Percentiles rank a stretch among this genome's conserved stretches.
phyloP scores from a whole-genome alignment of 53 echinoderm and acorn worm genomes.

The Hippasteria phrygiana region DNA sequence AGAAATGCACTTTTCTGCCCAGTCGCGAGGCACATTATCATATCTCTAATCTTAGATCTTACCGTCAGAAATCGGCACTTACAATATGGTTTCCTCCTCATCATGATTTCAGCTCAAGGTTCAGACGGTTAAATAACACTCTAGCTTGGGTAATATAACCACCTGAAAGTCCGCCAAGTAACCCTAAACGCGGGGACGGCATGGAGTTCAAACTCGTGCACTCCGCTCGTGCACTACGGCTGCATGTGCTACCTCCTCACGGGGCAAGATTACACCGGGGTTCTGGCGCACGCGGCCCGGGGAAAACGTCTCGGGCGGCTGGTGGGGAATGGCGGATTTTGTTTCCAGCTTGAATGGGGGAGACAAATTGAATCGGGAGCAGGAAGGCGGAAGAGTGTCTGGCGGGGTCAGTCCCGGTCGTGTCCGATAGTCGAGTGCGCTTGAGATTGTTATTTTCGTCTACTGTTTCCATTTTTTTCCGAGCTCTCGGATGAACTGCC shows the following conservation, averaged over 20 bases:
- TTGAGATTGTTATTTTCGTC: constrained; percentile 13
- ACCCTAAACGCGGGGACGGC: neutral
- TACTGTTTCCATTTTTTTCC: neutral
- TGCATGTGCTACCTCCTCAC: neutral
- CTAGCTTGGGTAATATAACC: neutral
- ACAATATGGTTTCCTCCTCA: too few relatives aligned
- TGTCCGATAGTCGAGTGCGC: neutral
- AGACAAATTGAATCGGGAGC: neutral
- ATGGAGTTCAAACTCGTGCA: neutral
- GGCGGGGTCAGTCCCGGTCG: neutral
- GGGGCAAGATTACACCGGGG: neutral
- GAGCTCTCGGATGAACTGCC: neutral
- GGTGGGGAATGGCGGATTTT: neutral
- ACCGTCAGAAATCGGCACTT: neutral
- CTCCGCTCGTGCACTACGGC: neutral
- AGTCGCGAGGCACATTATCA: neutral
- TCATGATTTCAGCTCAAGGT: too few relatives aligned
- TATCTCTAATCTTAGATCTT: neutral
- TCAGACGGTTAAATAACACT: neutral
- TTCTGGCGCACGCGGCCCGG: neutral
- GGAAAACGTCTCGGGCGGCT: neutral
- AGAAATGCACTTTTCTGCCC: neutral
- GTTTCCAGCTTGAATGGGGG: neutral
- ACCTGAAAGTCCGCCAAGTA: neutral
- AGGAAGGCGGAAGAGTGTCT: constrained; percentile 1